phyloP scores from a whole-genome alignment of 2,113 vertebrate species.

The Noctilio leporinus region DNA sequence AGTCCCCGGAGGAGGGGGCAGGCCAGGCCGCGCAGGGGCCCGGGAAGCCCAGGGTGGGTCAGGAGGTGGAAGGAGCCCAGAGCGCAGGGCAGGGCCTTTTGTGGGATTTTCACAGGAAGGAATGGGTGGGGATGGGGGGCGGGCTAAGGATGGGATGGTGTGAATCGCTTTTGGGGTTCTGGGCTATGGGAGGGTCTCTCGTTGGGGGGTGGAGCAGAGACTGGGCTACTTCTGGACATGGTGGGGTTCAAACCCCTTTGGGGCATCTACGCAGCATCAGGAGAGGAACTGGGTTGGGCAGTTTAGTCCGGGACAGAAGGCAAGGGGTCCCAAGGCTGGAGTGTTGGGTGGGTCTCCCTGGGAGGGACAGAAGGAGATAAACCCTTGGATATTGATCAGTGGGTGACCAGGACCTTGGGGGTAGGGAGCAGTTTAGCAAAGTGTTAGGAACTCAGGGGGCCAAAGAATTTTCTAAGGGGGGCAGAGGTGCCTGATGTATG shows the following conservation, averaged over 20 bases:
- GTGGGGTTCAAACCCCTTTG: no score
- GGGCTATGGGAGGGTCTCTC: no score
- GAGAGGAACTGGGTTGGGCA: no score
- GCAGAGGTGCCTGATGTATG: rapidly evolving
- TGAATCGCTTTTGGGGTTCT: no score
- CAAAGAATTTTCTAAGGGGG: background rate
- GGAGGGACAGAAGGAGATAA: background rate
- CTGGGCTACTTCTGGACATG: no score
- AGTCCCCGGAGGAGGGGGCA: background rate
- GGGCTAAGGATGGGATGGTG: no score
- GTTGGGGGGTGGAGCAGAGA: no score
- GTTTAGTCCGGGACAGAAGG: background rate
- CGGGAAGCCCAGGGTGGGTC: no score
- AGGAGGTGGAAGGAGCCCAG: rapidly evolving
- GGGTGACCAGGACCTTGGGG: background rate
- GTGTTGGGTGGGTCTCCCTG: rapidly evolving
- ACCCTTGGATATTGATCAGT: no score
- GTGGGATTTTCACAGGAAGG: background rate
- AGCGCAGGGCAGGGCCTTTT: rapidly evolving
- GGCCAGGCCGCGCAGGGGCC: rapidly evolving
- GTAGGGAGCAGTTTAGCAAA: background rate
- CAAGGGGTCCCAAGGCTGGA: background rate
- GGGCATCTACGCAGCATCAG: no score
- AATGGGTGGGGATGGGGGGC: rapidly evolving
- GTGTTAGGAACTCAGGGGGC: background rate